Evolutionary conservation across 1,140 invertebrate genomes (phyloP).

Genomic region (Oppia nitens): DNA sequence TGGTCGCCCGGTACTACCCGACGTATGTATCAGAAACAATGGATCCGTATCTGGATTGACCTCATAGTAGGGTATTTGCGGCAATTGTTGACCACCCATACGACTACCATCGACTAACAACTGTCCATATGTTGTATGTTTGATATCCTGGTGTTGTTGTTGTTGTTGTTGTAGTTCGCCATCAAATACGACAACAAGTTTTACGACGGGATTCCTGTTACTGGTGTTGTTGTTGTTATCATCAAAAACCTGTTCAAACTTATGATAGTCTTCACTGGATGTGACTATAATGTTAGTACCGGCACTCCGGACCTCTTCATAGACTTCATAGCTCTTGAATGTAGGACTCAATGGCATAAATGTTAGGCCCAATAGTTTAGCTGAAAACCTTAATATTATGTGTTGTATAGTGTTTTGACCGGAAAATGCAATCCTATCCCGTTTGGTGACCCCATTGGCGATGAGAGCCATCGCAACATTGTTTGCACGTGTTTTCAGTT

Average conservation of each 20-base stretch:
- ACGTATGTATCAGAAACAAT: not conserved
- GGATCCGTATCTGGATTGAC: not conserved
- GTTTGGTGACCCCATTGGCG: not conserved
- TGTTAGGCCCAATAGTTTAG: not conserved
- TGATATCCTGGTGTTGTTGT: too few species aligned
- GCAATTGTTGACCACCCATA: not conserved
- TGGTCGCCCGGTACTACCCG: not conserved
- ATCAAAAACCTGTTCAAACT: not conserved
- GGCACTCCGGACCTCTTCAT: not conserved
- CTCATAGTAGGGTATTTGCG: not conserved
- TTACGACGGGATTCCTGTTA: too few species aligned
- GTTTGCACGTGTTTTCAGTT: not conserved
- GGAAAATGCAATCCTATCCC: not conserved
- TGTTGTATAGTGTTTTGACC: not conserved
- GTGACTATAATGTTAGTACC: not conserved
- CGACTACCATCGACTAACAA: not conserved
- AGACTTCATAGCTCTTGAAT: not conserved
- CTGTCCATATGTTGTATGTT: not conserved
- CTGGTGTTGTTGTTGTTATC: not conserved
- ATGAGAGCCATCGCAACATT: not conserved
- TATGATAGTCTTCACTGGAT: not conserved
- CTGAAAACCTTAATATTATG: not conserved
- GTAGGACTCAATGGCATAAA: not conserved
- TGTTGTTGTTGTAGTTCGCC: too few species aligned
- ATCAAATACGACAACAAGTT: not conserved